A percentile compares a stretch with the other conserved stretches of the same genome.
Evolutionary conservation across 2,113 vertebrate genomes (phyloP).

Genomic region (Geococcyx californianus): DNA sequence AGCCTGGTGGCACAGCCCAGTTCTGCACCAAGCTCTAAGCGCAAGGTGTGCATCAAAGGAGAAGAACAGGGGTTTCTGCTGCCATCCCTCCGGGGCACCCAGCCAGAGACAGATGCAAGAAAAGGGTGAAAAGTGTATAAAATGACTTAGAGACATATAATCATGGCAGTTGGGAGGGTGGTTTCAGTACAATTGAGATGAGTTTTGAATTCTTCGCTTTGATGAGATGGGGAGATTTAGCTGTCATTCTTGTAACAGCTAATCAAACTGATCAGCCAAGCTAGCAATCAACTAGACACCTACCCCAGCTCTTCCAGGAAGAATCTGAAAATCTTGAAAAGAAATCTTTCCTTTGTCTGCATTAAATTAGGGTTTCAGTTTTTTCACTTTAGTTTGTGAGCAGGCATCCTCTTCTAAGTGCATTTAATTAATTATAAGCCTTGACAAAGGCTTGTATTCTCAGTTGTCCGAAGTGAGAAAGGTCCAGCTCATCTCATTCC

Average conservation of each 20-base stretch:
- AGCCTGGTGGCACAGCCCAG: neutral
- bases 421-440: neutral
- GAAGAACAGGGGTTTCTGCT: neutral
- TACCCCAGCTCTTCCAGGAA: constrained; percentile 12
- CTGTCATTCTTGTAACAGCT: constrained; percentile 54
- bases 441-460: neutral
- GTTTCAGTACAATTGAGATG: constrained; percentile 35
- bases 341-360: neutral
- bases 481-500: neutral
- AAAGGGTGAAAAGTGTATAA: constrained; percentile 27
- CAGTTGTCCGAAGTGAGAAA: neutral
- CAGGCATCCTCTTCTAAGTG: neutral
- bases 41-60: neutral
- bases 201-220: constrained; percentile 35
- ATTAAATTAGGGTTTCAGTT: neutral
- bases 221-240: constrained; percentile 40
- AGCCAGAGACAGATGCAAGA: constrained; percentile 3
- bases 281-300: constrained; percentile 49
- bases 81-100: constrained; percentile 11
- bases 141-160: constrained; percentile 9
- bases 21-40: neutral
- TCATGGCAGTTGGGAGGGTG: constrained; percentile 25
- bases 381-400: neutral
- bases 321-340: constrained; percentile 15
- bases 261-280: constrained; percentile 52